Percentiles rank a stretch among this genome's conserved stretches.
Conservation (phyloP, 1,140 invertebrate genomes). For the Ostrea edulis region DNA sequence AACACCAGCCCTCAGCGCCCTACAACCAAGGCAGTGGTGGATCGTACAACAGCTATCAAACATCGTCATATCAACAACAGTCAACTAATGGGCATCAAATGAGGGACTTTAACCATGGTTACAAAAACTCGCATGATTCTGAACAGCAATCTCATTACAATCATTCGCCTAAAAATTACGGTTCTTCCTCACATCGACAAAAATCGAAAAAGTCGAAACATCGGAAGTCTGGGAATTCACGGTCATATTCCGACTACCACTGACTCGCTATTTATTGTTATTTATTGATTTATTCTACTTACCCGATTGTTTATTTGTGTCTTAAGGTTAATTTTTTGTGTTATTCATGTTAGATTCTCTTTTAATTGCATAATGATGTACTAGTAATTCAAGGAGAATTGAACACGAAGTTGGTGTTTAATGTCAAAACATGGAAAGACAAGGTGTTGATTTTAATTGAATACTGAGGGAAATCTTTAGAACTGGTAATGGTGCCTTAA, state of each 20-base stretch:
- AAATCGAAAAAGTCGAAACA: slow-evolving; percentile 39
- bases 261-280: background rate
- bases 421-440: background rate
- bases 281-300: background rate
- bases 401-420: background rate
- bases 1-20: slow-evolving; percentile 28
- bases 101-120: slow-evolving; percentile 56
- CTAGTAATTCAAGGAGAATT: background rate
- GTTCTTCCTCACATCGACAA: background rate
- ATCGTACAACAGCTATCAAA: slow-evolving; percentile 41
- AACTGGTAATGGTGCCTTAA: slow-evolving; percentile 21
- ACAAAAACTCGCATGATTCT: slow-evolving; percentile 39
- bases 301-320: background rate
- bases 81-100: slow-evolving; percentile 48
- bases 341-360: background rate
- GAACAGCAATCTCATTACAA: slow-evolving; percentile 45
- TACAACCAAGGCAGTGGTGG: slow-evolving; percentile 2
- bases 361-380: background rate
- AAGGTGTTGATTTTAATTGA: no score
- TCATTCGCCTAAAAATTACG: slow-evolving; percentile 14
- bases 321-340: background rate
- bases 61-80: slow-evolving; percentile 27
- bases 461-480: background rate
- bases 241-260: slow-evolving; percentile 9
- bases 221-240: background rate